Evolutionary conservation across 2,113 vertebrate species (phyloP).

Genomic region (Scomber colias): DNA sequence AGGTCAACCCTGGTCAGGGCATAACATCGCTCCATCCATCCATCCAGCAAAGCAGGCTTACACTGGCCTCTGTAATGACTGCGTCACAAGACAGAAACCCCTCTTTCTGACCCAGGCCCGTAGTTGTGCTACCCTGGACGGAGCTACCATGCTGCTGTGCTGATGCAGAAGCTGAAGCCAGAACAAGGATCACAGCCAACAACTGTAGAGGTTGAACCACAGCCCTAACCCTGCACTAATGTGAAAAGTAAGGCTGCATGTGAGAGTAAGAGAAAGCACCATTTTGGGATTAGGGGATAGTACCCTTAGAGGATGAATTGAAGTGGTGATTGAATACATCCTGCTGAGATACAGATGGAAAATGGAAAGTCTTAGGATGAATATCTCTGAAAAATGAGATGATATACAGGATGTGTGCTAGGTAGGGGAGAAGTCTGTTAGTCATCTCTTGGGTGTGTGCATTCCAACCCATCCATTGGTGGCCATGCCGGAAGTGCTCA

Average conservation of each 20-base stretch:
- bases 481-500: neutral
- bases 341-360: constrained; percentile 21
- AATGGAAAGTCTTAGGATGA: constrained; percentile 9
- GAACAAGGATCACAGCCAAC: constrained; percentile 59
- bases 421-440: no score
- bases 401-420: neutral
- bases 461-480: neutral
- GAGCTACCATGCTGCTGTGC: constrained; percentile 31
- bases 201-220: constrained; percentile 50
- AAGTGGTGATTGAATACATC: constrained; percentile 39
- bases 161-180: constrained; percentile 51
- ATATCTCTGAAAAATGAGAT: neutral
- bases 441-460: no score
- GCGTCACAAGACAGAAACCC: constrained; percentile 57
- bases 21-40: constrained; percentile 66
- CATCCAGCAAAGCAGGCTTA: constrained; percentile 49
- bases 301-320: constrained; percentile 30
- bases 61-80: constrained; percentile 47
- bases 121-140: constrained; percentile 39
- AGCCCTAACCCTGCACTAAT: constrained; percentile 43
- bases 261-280: constrained; percentile 35
- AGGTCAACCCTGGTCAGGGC: constrained; percentile 71
- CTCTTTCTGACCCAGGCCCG: constrained; percentile 47
- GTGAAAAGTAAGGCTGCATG: constrained; percentile 48
- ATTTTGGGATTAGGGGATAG: constrained; percentile 34